Evolutionary conservation across 2,797 vertebrate species (phyloP).

Genomic region (Oreochromis mossambicus): DNA sequence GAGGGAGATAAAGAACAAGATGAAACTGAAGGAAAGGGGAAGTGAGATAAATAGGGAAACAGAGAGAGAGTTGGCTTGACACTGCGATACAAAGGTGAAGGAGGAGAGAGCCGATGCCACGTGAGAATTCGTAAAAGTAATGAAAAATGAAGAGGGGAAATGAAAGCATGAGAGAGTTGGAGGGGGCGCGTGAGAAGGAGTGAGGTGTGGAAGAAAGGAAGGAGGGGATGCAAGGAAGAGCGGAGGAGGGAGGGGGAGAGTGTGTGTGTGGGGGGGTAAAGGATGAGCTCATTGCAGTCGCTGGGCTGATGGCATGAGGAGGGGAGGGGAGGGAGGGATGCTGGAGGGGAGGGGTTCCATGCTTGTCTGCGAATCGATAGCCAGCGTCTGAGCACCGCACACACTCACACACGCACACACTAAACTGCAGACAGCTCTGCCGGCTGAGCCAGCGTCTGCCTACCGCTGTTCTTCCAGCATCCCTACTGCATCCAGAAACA

Average conservation of each 20-base stretch:
- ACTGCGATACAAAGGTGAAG: conserved; percentile 37
- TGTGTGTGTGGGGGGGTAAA: conserved; percentile 33
- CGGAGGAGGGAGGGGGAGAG: neutral
- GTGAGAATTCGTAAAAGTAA: conserved; percentile 27
- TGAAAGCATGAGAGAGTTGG: conserved; percentile 35
- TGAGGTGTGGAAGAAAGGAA: conserved; percentile 27
- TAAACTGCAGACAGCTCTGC: conserved; percentile 51
- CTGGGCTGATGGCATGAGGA: conserved; percentile 78
- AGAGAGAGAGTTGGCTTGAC: conserved; percentile 16
- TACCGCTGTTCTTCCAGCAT: conserved; percentile 1
- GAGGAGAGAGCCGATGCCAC: conserved; percentile 15
- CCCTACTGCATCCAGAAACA: neutral
- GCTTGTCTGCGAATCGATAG: conserved; percentile 71
- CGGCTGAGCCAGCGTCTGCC: conserved; percentile 15
- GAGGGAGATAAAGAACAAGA: conserved; percentile 28
- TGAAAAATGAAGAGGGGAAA: conserved; percentile 21
- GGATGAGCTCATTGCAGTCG: conserved; percentile 96
- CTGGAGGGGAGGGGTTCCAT: conserved; percentile 29
- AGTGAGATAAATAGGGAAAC: conserved; percentile 10
- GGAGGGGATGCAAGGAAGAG: neutral
- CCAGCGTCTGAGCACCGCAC: conserved; percentile 68
- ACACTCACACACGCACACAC: conserved; percentile 7
- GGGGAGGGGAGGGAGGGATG: conserved; percentile 35
- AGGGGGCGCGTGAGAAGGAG: neutral
- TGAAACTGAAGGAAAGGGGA: neutral